Evolutionary conservation across 2,113 vertebrate species (phyloP).

Genomic region (Bolborhynchus lineola): DNA sequence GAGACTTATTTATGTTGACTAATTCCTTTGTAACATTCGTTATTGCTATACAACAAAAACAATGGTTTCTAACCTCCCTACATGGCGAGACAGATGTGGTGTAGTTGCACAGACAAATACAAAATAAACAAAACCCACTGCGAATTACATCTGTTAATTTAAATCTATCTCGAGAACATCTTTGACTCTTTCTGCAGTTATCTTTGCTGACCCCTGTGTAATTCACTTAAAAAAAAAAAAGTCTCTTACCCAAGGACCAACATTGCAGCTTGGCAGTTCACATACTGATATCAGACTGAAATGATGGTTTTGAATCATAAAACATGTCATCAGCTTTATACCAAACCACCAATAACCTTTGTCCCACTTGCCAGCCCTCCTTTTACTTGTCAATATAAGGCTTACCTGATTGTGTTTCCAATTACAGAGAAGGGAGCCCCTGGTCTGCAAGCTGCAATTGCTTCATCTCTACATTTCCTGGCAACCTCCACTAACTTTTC

Average conservation of each 20-base stretch:
- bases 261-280: constrained; percentile 84
- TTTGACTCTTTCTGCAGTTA: constrained; percentile 74
- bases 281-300: constrained; percentile 88
- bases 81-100: not conserved
- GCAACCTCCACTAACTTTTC: constrained; percentile 85
- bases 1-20: constrained; percentile 28
- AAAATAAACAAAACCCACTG: not conserved
- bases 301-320: constrained; percentile 88
- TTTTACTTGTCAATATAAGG: constrained; percentile 80
- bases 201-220: constrained; percentile 75
- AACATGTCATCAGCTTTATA: constrained; percentile 90
- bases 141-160: constrained; percentile 26
- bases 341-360: constrained; percentile 86
- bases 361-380: constrained; percentile 83
- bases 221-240: constrained; percentile 78
- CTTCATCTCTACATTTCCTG: constrained; percentile 90
- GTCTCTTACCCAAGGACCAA: constrained; percentile 76
- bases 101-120: not conserved
- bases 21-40: constrained; percentile 33
- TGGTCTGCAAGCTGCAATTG: constrained; percentile 88
- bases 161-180: constrained; percentile 54
- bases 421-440: constrained; percentile 89
- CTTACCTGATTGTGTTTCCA: constrained; percentile 96
- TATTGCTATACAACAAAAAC: not conserved
- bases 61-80: constrained; percentile 19